phyloP scores from a whole-genome alignment of 2,113 vertebrate genomes.

The Crotalus horridus region DNA sequence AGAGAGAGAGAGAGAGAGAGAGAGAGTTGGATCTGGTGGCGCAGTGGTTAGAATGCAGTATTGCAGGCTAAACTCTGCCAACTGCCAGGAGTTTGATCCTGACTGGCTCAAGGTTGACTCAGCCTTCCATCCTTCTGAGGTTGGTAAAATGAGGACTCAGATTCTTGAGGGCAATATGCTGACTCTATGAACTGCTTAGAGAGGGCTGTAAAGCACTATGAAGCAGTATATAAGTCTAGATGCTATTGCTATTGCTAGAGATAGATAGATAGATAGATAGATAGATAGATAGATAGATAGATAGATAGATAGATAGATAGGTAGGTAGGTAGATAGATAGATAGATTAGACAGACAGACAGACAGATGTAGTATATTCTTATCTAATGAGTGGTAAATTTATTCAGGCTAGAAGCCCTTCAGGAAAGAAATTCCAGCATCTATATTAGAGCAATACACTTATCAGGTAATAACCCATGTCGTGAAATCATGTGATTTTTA shows the following conservation, averaged over 20 bases:
- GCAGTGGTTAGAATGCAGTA: not conserved
- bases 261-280: no score
- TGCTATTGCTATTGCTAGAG: not conserved
- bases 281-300: no score
- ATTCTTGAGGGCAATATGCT: no score
- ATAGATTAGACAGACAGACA: no score
- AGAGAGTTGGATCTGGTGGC: not conserved
- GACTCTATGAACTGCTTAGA: no score
- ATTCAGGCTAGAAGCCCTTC: not conserved
- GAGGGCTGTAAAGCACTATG: not conserved
- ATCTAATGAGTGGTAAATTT: not conserved
- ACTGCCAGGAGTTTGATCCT: not conserved
- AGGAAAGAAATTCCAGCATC: not conserved
- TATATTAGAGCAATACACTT: not conserved
- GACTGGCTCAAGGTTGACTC: not conserved
- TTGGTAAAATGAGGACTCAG: no score
- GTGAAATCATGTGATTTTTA: not conserved
- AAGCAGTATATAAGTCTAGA: not conserved
- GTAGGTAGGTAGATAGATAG: no score
- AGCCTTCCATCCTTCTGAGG: not conserved
- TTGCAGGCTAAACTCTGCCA: not conserved
- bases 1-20: no score
- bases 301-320: no score
- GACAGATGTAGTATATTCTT: not conserved
- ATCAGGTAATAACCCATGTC: not conserved